Evolutionary conservation across 2,797 vertebrate species (phyloP), one percentile per base, ranked within the genome.

Genomic region (Enteromius fasciolatus): DNA sequence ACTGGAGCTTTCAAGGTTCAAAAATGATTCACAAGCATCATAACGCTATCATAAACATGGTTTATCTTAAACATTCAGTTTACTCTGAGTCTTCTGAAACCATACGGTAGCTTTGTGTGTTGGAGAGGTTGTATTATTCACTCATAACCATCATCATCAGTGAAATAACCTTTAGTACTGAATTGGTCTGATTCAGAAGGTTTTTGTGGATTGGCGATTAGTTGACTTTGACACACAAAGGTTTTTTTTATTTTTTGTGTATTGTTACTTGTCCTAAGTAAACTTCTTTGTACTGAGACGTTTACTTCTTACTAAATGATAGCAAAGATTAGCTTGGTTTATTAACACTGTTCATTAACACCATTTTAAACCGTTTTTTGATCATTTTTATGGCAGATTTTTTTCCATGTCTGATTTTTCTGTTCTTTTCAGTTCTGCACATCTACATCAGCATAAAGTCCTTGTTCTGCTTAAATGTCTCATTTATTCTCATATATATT

Each of bases 381-480:
- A 64, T 17, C 0, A 8, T 18, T 33, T 64, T 66, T 10, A 66
- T 18, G 9, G 33, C 17, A 3, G 23, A 64, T 64, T 66, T 33
- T 36, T 17, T 36, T 28, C n/a, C 46, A 52, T 20, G 15, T 1
- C 23, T 70, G 14, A 50, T 72, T 50, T 31, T 31, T 50, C 28
- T 50, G 48, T 36, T 73, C 11, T 10, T 74, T 54, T 52, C 12
- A n/a, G 48, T 2, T 36, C 3, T 17, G 12, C 5, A 33, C 10
- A 36, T 33, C 18, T 52, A n/a, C 70, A 73, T 18, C 31, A 74
- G 52, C 3, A 23, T 57, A 75, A 57, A 54, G 20, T 1, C 25
- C 7, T 57, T 75, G 20, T 75, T 57, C 72, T 23, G 20, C 11
- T 39, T 75, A 57, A 74, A 75, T 75, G 50, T 36, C 50, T 10